Evolutionary conservation across 37 sponge, comb jelly and placozoan species (phyloP), one percentile per base, ranked within the genome.

Genomic region (Haliclona indistincta): DNA sequence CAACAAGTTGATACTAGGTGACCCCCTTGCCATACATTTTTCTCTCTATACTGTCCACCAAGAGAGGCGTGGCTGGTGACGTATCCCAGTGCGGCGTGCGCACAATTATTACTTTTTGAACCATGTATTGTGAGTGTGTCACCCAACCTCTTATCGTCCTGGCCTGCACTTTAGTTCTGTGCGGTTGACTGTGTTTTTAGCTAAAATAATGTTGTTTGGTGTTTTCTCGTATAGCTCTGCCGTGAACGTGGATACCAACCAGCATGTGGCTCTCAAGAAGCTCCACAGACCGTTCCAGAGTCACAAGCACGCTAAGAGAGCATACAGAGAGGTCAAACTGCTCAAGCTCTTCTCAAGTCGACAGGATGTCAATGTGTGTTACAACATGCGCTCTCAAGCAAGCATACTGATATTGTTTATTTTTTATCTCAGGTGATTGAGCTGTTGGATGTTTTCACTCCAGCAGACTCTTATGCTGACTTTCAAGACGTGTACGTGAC

Each of bases 201-300:
- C n/a, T n/a, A n/a, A n/a, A n/a, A n/a, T n/a, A n/a, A n/a, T n/a
- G n/a, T n/a, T n/a, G n/a, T n/a, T n/a, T n/a, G n/a, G n/a, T n/a
- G n/a, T n/a, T n/a, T n/a, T n/a, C n/a, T n/a, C n/a, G n/a, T 38
- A 15, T 64, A 39, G 34, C 36, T 92, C 93, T 63, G 97, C 97
- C 0, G 29, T 84, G 44, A 91, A 97, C 65, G 67, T 70, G 2
- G 23, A 68, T 35, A 61, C 77, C 30, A 63, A 68, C 22, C 66
- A 63, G 55, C 51, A 75, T 32, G 94, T 98, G 26, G 99, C 99
- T 53, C 56, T 98, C 44, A 98, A 98, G 81, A 98, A 98, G 66
- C 71, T 98, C 52, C 75, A 91, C 4, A 69, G 96, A 28, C 99
- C 99, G 5, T 98, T 98, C 60, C 90, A 94, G 62, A 80, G 89